phyloP scores from a whole-genome alignment of 1,140 invertebrate genomes.

The Chironomus tepperi region DNA sequence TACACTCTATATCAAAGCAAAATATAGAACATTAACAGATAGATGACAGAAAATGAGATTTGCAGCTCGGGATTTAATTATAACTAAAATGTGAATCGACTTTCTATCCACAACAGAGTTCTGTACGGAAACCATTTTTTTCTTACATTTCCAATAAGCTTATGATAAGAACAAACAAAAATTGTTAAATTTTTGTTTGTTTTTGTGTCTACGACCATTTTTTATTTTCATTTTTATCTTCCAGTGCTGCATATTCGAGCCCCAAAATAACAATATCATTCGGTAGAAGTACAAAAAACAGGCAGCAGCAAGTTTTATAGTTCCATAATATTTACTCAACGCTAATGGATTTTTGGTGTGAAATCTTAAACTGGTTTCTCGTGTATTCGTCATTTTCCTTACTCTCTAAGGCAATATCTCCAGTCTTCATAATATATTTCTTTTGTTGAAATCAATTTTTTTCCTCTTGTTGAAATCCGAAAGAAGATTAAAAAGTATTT shows the following conservation, averaged over 20 bases:
- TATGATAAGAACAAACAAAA: background rate
- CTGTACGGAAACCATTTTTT: too few species aligned
- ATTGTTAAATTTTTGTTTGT: background rate
- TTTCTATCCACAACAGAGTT: too few species aligned
- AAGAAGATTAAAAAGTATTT: constrained; percentile 11
- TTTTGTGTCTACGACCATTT: constrained; percentile 1
- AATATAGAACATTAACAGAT: too few species aligned
- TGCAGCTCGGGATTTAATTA: too few species aligned
- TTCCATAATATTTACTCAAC: constrained; percentile 24
- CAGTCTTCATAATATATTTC: too few species aligned
- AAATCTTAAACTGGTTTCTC: constrained; percentile 23
- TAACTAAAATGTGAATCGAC: too few species aligned
- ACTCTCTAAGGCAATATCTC: background rate
- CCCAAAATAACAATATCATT: background rate
- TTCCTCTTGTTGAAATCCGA: background rate
- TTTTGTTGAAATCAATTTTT: background rate
- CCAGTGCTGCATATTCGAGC: background rate
- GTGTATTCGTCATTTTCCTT: constrained; percentile 4
- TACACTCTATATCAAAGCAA: too few species aligned
- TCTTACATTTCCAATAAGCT: background rate
- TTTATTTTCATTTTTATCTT: constrained; percentile 4
- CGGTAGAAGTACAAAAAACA: constrained; percentile 18
- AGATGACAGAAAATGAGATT: too few species aligned
- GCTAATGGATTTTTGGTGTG: constrained; percentile 23
- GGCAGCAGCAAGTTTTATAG: constrained; percentile 20